Percentiles rank a stretch among this genome's conserved stretches.
These are phyloP conservation scores for Synergus umbraculus DNA, from an alignment of 2,888 invertebrate species.

Conservation along the genomic window DNA sequence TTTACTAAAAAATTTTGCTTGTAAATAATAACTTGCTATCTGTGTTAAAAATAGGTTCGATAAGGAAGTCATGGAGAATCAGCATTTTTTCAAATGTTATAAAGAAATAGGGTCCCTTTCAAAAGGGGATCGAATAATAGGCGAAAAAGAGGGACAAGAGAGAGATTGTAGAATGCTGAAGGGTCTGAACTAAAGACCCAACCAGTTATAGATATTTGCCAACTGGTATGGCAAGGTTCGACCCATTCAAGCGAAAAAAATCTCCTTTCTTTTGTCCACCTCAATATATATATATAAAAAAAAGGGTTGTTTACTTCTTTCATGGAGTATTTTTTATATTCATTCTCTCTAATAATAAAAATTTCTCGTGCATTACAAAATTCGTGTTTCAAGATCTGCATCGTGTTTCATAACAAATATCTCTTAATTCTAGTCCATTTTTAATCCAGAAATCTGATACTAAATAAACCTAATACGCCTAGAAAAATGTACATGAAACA, in stretches of 20 bases:
- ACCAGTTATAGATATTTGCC: not conserved
- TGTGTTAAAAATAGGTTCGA: not conserved
- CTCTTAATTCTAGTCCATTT: not conserved
- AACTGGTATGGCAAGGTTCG: not conserved
- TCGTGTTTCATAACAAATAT: too few relatives aligned
- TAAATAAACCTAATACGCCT: not conserved
- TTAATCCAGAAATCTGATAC: not conserved
- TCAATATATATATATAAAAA: not conserved
- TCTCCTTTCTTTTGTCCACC: not conserved
- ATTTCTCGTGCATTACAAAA: too few relatives aligned
- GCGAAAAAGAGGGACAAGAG: not conserved
- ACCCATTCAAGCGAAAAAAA: not conserved
- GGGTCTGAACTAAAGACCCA: not conserved
- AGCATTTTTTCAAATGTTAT: not conserved
- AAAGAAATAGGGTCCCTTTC: not conserved
- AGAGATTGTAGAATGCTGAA: not conserved
- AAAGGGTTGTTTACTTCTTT: not conserved
- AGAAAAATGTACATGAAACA: conserved; percentile 7
- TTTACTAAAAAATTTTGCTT: not conserved
- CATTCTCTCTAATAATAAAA: too few relatives aligned
- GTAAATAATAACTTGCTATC: not conserved
- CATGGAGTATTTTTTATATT: too few relatives aligned
- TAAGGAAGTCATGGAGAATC: not conserved
- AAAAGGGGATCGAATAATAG: not conserved
- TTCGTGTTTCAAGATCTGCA: too few relatives aligned